Conservation (phyloP, 92 coral and sea anemone genomes). For the Umimayanthus kanabou region DNA sequence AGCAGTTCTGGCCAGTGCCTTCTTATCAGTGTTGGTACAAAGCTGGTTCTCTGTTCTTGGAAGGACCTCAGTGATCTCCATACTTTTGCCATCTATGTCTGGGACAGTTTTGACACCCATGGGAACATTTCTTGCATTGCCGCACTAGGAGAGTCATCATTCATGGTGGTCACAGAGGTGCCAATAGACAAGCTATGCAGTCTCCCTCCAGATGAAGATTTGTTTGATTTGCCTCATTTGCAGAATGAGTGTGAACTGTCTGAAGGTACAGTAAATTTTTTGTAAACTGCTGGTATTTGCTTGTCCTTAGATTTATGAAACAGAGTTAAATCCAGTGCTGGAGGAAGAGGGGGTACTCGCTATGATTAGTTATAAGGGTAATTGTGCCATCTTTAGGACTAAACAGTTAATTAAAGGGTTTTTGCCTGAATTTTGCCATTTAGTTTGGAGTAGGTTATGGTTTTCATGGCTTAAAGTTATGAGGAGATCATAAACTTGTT, state of each 20-base stretch:
- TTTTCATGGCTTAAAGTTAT: no score
- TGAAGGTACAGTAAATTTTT: constrained; percentile 10
- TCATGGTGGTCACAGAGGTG: constrained; percentile 19
- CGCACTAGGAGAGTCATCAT: constrained; percentile 4
- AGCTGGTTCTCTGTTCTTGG: constrained; percentile 28
- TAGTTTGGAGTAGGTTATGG: no score
- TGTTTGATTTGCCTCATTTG: constrained; percentile 12
- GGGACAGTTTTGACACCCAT: constrained; percentile 27
- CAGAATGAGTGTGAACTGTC: neutral
- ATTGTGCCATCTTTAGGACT: no score
- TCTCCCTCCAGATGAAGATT: constrained; percentile 1
- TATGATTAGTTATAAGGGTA: no score
- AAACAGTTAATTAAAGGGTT: no score
- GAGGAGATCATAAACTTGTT: no score
- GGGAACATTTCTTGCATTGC: constrained; percentile 27
- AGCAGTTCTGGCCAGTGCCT: constrained; percentile 20
- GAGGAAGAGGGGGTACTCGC: no score
- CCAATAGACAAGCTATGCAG: constrained; percentile 24
- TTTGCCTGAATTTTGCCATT: no score
- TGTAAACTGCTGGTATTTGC: neutral
- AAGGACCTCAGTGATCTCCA: constrained; percentile 9
- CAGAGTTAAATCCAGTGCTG: no score
- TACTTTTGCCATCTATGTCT: neutral
- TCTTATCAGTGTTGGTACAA: constrained; percentile 23
- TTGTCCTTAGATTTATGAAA: neutral